Conservation (phyloP, 2,797 vertebrate genomes). For the Poecilia velifera region DNA sequence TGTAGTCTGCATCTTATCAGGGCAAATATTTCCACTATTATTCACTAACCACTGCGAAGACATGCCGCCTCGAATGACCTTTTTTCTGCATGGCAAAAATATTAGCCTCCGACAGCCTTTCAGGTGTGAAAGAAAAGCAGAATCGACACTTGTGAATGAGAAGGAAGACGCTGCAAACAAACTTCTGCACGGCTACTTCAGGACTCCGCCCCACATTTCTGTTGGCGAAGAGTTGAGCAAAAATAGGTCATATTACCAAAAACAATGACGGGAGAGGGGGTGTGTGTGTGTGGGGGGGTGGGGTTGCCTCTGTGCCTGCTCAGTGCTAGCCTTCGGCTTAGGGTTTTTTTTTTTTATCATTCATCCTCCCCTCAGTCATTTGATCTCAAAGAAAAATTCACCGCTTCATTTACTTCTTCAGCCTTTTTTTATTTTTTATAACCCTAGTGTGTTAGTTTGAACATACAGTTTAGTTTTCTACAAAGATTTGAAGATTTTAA, state of each 20-base stretch:
- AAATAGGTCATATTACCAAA: slow-evolving; percentile 81
- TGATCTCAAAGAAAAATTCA: slow-evolving; percentile 6
- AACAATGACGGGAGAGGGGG: slow-evolving; percentile 53
- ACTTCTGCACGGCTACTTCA: slow-evolving; percentile 44
- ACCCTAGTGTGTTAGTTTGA: background rate
- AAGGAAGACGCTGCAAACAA: slow-evolving; percentile 30
- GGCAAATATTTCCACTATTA: background rate
- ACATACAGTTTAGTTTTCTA: background rate
- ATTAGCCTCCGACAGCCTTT: background rate
- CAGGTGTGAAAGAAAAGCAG: slow-evolving; percentile 19
- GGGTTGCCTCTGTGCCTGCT: slow-evolving; percentile 49
- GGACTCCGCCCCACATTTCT: slow-evolving; percentile 50
- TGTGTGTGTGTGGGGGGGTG: background rate
- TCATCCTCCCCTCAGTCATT: slow-evolving; percentile 17
- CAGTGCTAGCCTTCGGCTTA: slow-evolving; percentile 40
- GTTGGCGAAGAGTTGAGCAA: slow-evolving; percentile 45
- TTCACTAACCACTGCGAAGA: background rate
- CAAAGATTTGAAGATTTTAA: background rate
- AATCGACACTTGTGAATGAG: background rate
- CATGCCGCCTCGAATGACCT: slow-evolving; percentile 5
- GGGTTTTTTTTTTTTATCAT: slow-evolving; percentile 16
- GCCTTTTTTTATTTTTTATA: background rate
- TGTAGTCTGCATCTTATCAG: slow-evolving; percentile 9
- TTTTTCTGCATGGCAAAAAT: slow-evolving; percentile 9
- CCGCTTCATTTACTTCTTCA: background rate